phyloP scores from a whole-genome alignment of 2,888 invertebrate genomes.

The Himalopsyche kuldschensis region DNA sequence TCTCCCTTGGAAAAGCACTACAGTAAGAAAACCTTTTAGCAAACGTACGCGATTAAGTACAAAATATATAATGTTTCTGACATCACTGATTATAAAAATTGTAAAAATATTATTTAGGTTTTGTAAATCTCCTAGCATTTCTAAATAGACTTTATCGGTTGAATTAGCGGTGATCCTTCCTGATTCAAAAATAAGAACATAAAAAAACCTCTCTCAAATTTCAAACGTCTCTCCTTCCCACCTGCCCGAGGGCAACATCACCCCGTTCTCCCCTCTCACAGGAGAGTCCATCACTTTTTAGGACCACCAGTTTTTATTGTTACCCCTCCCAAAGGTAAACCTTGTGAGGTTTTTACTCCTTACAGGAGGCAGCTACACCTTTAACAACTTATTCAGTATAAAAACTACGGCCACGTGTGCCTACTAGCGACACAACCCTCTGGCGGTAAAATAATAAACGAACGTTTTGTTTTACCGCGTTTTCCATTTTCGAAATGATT shows the following conservation, averaged over 20 bases:
- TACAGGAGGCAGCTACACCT: background rate
- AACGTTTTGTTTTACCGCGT: background rate
- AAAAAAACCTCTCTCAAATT: background rate
- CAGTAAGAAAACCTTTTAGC: too few species aligned
- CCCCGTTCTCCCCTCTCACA: background rate
- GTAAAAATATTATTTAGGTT: too few species aligned
- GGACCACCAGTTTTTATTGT: background rate
- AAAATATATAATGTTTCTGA: too few species aligned
- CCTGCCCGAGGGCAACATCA: background rate
- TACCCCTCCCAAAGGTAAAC: background rate
- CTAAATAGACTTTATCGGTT: too few species aligned
- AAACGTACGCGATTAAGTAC: too few species aligned
- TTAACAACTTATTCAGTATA: constrained; percentile 1
- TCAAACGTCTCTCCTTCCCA: background rate
- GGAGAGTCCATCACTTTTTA: constrained; percentile 1
- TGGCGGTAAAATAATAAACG: background rate
- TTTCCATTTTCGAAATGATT: background rate
- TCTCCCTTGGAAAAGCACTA: too few species aligned
- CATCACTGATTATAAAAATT: too few species aligned
- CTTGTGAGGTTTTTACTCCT: background rate
- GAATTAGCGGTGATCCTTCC: background rate
- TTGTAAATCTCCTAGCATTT: too few species aligned
- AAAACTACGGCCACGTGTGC: constrained; percentile 3
- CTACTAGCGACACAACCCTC: background rate
- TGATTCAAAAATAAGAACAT: background rate